Conservation (phyloP, 2,888 invertebrate species). For the Heliothis peltigera region DNA sequence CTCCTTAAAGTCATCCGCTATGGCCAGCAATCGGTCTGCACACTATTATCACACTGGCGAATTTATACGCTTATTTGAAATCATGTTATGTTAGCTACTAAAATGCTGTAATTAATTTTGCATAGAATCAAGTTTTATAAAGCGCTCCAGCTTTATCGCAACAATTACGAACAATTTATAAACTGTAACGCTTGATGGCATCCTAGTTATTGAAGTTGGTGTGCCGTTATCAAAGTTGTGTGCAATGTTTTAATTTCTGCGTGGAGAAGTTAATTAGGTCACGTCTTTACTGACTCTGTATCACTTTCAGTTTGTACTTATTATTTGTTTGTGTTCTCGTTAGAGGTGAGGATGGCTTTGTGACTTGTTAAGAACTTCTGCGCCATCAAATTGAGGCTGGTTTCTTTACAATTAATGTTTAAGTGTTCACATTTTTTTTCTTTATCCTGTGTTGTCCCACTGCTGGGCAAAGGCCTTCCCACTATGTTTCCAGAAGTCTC, state of each 20-base stretch:
- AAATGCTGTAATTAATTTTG: slow-evolving; percentile 52
- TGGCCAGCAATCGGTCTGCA: too few relatives aligned
- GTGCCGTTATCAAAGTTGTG: slow-evolving; percentile 32
- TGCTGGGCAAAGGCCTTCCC: too few relatives aligned
- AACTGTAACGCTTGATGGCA: slow-evolving; percentile 57
- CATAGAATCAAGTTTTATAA: slow-evolving; percentile 44
- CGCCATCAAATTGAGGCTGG: too few relatives aligned
- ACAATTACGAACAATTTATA: slow-evolving; percentile 61
- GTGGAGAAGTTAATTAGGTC: slow-evolving; percentile 23
- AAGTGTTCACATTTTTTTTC: too few relatives aligned
- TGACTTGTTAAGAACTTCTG: neutral
- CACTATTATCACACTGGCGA: too few relatives aligned
- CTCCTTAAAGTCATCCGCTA: too few relatives aligned
- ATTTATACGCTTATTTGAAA: slow-evolving; percentile 4
- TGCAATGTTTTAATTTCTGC: slow-evolving; percentile 30
- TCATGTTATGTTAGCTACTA: slow-evolving; percentile 33
- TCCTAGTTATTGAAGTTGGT: slow-evolving; percentile 28
- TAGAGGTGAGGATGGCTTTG: slow-evolving; percentile 1
- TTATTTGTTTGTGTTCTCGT: slow-evolving; percentile 16
- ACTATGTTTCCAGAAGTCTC: too few relatives aligned
- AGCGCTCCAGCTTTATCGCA: slow-evolving; percentile 24
- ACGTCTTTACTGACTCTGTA: slow-evolving; percentile 8
- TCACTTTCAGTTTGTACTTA: slow-evolving; percentile 8
- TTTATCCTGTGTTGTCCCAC: too few relatives aligned
- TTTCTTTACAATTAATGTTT: too few relatives aligned